These are phyloP conservation scores for Zonitis immaculata DNA, from an alignment of 2,888 invertebrate species.

Conservation along the genomic window DNA sequence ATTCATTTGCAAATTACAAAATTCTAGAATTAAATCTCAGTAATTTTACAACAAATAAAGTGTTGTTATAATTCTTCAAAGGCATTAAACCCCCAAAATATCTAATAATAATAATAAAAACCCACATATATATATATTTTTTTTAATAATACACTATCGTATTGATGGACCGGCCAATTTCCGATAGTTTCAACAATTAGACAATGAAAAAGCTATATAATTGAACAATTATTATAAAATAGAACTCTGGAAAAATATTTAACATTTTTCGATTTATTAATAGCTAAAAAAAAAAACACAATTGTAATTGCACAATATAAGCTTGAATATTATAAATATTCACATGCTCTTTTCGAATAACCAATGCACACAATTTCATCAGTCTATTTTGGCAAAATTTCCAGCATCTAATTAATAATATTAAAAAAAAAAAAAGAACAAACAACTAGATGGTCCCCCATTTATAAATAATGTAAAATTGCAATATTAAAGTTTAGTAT, in stretches of 20 bases:
- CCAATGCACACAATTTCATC: background rate
- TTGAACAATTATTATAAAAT: background rate
- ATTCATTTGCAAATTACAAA: slow-evolving; percentile 6
- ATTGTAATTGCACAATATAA: background rate
- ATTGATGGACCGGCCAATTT: background rate
- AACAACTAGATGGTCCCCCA: slow-evolving; percentile 21
- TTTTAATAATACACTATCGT: background rate
- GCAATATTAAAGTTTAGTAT: slow-evolving; percentile 16
- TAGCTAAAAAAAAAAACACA: too few relatives aligned
- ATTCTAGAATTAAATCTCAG: background rate
- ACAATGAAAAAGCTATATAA: background rate
- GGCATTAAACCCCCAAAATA: background rate
- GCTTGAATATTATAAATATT: background rate
- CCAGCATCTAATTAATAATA: background rate
- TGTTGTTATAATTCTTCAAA: background rate
- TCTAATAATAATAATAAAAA: slow-evolving; percentile 11
- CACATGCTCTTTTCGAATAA: background rate
- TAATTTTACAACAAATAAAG: slow-evolving; percentile 7
- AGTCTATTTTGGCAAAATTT: background rate
- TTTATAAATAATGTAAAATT: too few relatives aligned
- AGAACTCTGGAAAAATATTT: background rate
- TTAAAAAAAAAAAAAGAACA: too few relatives aligned
- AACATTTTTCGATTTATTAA: background rate
- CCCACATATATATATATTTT: slow-evolving; percentile 7
- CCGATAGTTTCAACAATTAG: background rate